These are phyloP conservation scores for Lampris incognitus DNA, from an alignment of 2,113 vertebrate genomes.

Conservation along the genomic window DNA sequence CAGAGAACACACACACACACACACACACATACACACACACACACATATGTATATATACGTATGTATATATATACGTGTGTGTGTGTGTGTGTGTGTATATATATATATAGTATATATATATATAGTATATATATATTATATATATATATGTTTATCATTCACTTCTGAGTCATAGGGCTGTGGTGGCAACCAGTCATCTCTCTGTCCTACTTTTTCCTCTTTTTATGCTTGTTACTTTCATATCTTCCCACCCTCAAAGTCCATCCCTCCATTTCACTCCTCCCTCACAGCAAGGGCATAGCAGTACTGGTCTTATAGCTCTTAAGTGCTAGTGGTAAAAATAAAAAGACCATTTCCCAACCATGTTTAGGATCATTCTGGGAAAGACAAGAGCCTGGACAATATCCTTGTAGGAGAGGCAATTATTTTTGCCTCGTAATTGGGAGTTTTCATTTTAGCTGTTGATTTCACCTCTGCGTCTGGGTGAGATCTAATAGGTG, in stretches of 20 bases:
- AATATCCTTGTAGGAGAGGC: conserved; percentile 3
- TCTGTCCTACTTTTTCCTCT: conserved; percentile 68
- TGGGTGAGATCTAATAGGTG: too few species aligned
- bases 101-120: too few species aligned
- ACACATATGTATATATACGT: too few species aligned
- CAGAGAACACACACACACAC: too few species aligned
- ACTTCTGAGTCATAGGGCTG: conserved; percentile 40
- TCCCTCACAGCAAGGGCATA: conserved; percentile 39
- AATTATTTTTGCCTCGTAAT: conserved; percentile 9
- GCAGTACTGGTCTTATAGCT: conserved; percentile 47
- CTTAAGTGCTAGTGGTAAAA: conserved; percentile 48
- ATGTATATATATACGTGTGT: too few species aligned
- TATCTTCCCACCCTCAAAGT: conserved; percentile 45
- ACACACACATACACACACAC: too few species aligned
- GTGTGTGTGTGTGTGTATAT: too few species aligned
- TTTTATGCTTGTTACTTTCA: conserved; percentile 46
- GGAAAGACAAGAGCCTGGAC: conserved; percentile 28
- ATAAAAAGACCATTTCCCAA: conserved; percentile 44
- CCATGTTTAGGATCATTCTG: conserved; percentile 45
- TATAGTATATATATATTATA: too few species aligned
- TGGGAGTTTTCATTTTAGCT: conserved; percentile 2
- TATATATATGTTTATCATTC: too few species aligned
- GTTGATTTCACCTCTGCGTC: too few species aligned
- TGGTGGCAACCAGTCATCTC: conserved; percentile 47
- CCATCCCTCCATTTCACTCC: conserved; percentile 51